Conservation (phyloP, 2,113 vertebrate genomes). For the Lasiurus borealis region DNA sequence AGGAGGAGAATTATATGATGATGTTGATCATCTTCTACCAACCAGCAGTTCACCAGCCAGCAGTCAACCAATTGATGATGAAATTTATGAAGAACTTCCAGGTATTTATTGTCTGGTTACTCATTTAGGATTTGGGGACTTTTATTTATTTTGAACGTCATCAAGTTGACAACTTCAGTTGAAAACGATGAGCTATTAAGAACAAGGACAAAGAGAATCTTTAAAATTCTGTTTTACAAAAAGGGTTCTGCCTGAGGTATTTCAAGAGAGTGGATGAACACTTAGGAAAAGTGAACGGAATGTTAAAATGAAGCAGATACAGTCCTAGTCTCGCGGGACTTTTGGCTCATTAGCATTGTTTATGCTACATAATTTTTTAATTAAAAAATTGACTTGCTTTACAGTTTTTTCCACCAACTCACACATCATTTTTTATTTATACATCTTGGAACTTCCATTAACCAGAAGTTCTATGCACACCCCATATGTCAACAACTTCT, state of each 20-base stretch:
- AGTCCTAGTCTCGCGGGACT: conserved; percentile 74
- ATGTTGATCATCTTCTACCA: conserved; percentile 84
- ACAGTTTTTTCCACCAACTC: conserved; percentile 79
- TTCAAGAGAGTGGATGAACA: conserved; percentile 61
- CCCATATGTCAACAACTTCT: conserved; percentile 76
- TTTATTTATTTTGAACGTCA: neutral
- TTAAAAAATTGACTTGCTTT: conserved; percentile 83
- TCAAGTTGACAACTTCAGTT: conserved; percentile 31
- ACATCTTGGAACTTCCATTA: conserved; percentile 77
- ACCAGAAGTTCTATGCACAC: conserved; percentile 62
- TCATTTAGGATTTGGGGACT: neutral
- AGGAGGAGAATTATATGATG: conserved; percentile 90
- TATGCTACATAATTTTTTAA: conserved; percentile 81
- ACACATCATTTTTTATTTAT: conserved; percentile 76
- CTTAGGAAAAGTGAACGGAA: conserved; percentile 62
- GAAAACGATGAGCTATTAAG: conserved; percentile 49
- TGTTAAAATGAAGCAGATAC: conserved; percentile 74
- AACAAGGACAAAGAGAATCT: conserved; percentile 56
- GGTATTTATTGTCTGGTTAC: conserved; percentile 85
- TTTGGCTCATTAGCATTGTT: conserved; percentile 83
- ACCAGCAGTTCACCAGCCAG: neutral
- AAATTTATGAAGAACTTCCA: conserved; percentile 96
- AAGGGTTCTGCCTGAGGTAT: conserved; percentile 59
- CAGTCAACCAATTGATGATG: conserved; percentile 84
- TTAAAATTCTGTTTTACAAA: conserved; percentile 6